These are phyloP conservation scores for Cryptocephalus moraei DNA, from an alignment of 2,888 invertebrate genomes.

Conservation along the genomic window DNA sequence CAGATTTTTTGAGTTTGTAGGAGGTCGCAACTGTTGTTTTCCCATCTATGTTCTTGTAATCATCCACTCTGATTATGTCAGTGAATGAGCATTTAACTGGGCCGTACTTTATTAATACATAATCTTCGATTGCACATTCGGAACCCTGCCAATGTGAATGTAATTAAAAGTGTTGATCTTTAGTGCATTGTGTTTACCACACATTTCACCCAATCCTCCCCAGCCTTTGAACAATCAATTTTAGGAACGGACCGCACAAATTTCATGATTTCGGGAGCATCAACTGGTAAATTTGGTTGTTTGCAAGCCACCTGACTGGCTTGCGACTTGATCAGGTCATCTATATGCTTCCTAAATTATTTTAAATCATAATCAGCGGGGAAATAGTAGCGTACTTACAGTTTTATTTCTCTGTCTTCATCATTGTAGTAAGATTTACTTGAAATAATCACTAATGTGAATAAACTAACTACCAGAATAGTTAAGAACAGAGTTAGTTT, in stretches of 20 bases:
- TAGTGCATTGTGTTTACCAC: slow-evolving; percentile 42
- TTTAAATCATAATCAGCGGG: background rate
- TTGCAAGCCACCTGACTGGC: slow-evolving; percentile 47
- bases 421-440: slow-evolving; percentile 7
- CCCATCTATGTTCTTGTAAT: slow-evolving; percentile 48
- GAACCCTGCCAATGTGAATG: slow-evolving; percentile 31
- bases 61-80: slow-evolving; percentile 61
- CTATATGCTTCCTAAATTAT: slow-evolving; percentile 36
- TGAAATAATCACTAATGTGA: slow-evolving; percentile 8
- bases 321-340: slow-evolving; percentile 38
- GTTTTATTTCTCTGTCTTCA: slow-evolving; percentile 10
- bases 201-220: slow-evolving; percentile 68
- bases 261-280: slow-evolving; percentile 62
- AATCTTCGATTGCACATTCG: slow-evolving; percentile 42
- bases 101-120: slow-evolving; percentile 37
- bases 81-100: slow-evolving; percentile 47
- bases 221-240: slow-evolving; percentile 52
- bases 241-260: slow-evolving; percentile 54
- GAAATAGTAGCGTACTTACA: slow-evolving; percentile 9
- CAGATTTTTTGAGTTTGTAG: slow-evolving; percentile 55
- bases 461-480: slow-evolving; percentile 4
- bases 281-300: slow-evolving; percentile 53
- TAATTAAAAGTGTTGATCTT: background rate
- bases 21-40: slow-evolving; percentile 41
- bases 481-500: slow-evolving; percentile 3